Evolutionary conservation across 2,888 invertebrate genomes (phyloP).

Genomic region (Thera britannica): DNA sequence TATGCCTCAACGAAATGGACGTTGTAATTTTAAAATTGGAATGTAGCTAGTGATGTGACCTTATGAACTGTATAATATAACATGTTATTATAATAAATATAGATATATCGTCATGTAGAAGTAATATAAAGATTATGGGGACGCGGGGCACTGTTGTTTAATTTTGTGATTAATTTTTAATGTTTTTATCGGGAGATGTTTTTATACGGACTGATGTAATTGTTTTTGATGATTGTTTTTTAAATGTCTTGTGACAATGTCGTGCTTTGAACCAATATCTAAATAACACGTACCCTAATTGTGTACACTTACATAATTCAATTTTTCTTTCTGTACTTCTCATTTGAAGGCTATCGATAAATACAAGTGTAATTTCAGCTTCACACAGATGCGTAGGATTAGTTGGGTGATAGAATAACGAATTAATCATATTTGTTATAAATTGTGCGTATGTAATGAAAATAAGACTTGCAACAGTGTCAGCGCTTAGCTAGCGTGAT

Average conservation of each 20-base stretch:
- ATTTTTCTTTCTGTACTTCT: not conserved
- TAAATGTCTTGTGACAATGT: conserved; percentile 23
- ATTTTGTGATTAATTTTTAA: conserved; percentile 40
- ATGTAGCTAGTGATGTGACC: conserved; percentile 61
- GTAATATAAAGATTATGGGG: conserved; percentile 51
- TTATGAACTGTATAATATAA: conserved; percentile 68
- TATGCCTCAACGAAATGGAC: conserved; percentile 61
- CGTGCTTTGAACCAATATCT: conserved; percentile 32
- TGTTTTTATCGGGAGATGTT: conserved; percentile 36
- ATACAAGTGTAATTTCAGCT: conserved; percentile 8
- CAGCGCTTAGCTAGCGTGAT: conserved; percentile 43
- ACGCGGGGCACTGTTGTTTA: conserved; percentile 58
- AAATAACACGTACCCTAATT: conserved; percentile 25
- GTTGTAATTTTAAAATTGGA: conserved; percentile 57
- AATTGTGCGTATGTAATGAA: conserved; percentile 37
- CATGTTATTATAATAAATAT: conserved; percentile 59
- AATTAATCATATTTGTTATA: conserved; percentile 27
- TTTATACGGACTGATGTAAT: conserved; percentile 28
- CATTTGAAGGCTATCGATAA: not conserved
- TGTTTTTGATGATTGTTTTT: conserved; percentile 37
- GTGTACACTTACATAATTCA: conserved; percentile 14
- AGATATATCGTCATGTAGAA: conserved; percentile 69
- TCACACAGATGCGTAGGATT: conserved; percentile 34
- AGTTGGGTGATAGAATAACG: conserved; percentile 32
- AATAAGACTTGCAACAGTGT: conserved; percentile 56